Percentiles rank a stretch among this genome's conserved stretches.
Conservation (phyloP, 2,113 vertebrate genomes). For the Clarias macrocephalus region DNA sequence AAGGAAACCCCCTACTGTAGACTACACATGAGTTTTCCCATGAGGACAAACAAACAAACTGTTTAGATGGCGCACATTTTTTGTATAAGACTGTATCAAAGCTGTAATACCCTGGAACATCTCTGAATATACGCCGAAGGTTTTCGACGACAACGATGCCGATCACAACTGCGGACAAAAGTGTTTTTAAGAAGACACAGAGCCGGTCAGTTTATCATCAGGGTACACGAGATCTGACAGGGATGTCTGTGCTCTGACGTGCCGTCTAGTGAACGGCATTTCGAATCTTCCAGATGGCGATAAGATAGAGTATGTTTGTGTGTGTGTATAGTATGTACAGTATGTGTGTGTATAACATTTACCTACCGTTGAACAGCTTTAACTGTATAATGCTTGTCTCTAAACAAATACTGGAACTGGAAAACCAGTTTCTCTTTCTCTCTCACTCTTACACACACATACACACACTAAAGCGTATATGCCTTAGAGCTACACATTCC, state of each 20-base stretch:
- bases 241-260: not conserved
- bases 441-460: not conserved
- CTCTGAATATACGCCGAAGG: not conserved
- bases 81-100: not conserved
- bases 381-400: not conserved
- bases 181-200: not conserved
- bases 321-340: not conserved
- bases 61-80: not conserved
- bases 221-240: not conserved
- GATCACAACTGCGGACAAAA: not conserved
- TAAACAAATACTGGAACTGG: not conserved
- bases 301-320: not conserved
- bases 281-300: not conserved
- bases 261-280: not conserved
- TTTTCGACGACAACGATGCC: not conserved
- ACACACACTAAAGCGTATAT: not conserved
- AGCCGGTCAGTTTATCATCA: not conserved
- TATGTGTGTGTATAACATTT: not conserved
- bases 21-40: not conserved
- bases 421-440: not conserved
- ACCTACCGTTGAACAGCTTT: not conserved
- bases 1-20: not conserved
- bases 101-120: not conserved
- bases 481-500: constrained; percentile 12
- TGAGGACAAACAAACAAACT: not conserved